Base-by-base conservation (phyloP, 2,113 vertebrate species). In the Melanocharis versteri region DNA sequence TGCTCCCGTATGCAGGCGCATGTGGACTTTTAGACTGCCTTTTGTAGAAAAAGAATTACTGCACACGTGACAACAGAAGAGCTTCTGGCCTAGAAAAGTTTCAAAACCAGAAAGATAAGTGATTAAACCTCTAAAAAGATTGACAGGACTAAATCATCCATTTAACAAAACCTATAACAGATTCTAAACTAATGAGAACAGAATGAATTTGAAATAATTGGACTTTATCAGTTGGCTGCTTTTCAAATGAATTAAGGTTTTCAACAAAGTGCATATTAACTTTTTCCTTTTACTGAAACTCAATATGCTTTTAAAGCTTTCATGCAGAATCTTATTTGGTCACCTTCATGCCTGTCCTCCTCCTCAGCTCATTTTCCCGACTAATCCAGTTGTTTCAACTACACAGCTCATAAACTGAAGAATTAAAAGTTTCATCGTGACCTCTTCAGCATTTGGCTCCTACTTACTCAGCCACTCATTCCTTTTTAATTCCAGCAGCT, bases 11-110 rank as follows among this genome's bases (percentile, higher is more conserved):
- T 99, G 99, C 68, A 99, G 96, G 5, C 99, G 99, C 99, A 99
- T 99, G 97, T 99, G 99, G 18, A 99, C 99, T 95, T 99, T 99
- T n/a, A 99, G 97, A 91, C 99, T 99, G 22, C 99, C 99, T 94
- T 99, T 99, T 4, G 99, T 99, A 68, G 99, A 99, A 96, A 99
- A 99, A 42, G 99, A 99, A 23, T 99, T 99, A 98, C 98, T 99
- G 98, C 99, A 99, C 66, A 99, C 99, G 4, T 99, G 99, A 90
- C 99, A 99, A 93, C 97, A 99, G 97, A 99, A 99, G 77, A 99
- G 99, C 90, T 99, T 99, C 97, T 99, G 99, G 76, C 99, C 99
- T 99, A 92, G 40, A 91, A 39, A 90, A 84, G 57, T 96, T 54
- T 84, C 13, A 77, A 84, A 75, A 48, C 2, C 13, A 84, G 18